phyloP scores from a whole-genome alignment of 2,113 vertebrate species.

The Balaeniceps rex region DNA sequence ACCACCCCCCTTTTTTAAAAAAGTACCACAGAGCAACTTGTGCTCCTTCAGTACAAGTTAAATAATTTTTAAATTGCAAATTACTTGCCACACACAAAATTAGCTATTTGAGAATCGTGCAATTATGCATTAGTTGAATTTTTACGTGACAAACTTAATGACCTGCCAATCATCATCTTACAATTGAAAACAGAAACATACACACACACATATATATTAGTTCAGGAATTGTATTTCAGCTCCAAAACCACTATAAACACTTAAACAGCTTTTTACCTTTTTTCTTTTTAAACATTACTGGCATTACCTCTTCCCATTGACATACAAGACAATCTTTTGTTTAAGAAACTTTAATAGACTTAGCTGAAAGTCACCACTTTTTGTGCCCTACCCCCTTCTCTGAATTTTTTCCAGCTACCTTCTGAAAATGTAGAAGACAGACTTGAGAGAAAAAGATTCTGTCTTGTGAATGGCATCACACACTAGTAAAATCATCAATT shows the following conservation, averaged over 20 bases:
- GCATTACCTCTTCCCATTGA: neutral
- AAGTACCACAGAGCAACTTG: neutral
- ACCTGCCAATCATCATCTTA: neutral
- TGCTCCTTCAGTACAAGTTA: neutral
- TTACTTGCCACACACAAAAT: neutral
- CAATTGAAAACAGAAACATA: neutral
- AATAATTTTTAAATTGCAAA: neutral
- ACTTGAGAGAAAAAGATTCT: neutral
- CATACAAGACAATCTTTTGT: neutral
- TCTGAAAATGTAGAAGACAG: neutral
- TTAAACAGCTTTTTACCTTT: neutral
- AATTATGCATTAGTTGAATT: neutral
- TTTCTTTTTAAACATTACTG: neutral
- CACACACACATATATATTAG: neutral
- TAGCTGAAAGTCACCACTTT: neutral
- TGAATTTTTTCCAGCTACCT: neutral
- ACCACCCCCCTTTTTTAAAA: neutral
- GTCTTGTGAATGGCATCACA: neutral
- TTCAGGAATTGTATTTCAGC: neutral
- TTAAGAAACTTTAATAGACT: neutral
- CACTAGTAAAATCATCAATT: neutral
- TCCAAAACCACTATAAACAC: neutral
- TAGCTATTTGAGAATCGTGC: neutral
- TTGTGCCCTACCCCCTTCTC: neutral
- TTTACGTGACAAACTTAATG: neutral